Evolutionary conservation across 2,797 vertebrate species (phyloP), one percentile per base, ranked within the genome.

Genomic region (Hybognathus amarus): DNA sequence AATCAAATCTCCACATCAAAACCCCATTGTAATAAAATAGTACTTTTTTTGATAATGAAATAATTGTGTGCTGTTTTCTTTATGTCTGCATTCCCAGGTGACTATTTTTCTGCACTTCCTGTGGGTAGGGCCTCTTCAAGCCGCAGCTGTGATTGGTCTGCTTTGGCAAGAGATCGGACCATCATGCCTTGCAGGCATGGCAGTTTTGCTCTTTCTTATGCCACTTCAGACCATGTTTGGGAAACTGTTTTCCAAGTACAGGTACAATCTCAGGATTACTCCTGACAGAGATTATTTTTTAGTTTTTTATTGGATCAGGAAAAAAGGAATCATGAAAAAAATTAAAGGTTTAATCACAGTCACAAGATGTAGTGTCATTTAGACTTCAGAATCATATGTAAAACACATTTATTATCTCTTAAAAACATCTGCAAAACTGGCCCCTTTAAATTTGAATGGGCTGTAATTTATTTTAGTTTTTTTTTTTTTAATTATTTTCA

Each of bases 21-120:
- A 20, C 17, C 33, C 9, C 4, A 36, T 36, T 17, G 4, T 36
- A 36, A 36, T 66, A 36, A 69, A 13, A 27, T 45, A 3, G 12
- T 45, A 5, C 0, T 63, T 30, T 63, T 3, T 5, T 45, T 4
- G n/a, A 17, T 71, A 27, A 9, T 47, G 47, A 54, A 54, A 5
- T 75, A 75, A 75, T 33, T n/a, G 33, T 27, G 7, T 36, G 27
- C 18, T 73, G 2, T 56, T 75, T n/a, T 61, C 12, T 61, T 61
- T 38, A 18, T 36, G 30, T 36, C 13, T 78, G 1, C 47, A 68
- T 90, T 92, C 79, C 22, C 88, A 99, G 98, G 94, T 98, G 33
- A 98, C 97, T 0, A 94, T 99, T 88, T 98, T 98, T 89, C 91
- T 99, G 87, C 97, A 99, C 91, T 99, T 94, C 87, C 89, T 99